A percentile compares a stretch with the other conserved stretches of the same genome.
These are phyloP conservation scores for Protomyctophum bolini DNA, from an alignment of 2,113 vertebrate genomes.

Conservation along the genomic window DNA sequence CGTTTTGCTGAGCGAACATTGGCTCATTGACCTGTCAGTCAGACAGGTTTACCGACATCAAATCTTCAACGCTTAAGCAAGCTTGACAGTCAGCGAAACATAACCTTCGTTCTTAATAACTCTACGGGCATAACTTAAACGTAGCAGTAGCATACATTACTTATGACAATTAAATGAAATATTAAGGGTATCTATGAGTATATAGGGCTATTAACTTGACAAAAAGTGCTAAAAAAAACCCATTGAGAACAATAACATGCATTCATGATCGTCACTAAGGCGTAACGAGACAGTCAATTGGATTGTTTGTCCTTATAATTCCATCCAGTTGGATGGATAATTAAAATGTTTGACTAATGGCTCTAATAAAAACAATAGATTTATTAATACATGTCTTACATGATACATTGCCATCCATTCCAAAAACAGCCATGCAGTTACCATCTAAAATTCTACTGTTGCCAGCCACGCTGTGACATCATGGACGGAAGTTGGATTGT, in stretches of 20 bases:
- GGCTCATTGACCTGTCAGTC: constrained; percentile 24
- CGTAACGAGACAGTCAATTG: neutral
- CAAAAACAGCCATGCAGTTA: too few species aligned
- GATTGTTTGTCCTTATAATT: too few species aligned
- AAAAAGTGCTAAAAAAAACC: neutral
- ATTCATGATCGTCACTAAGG: neutral
- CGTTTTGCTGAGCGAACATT: constrained; percentile 7
- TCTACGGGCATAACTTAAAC: too few species aligned
- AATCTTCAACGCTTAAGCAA: constrained; percentile 9
- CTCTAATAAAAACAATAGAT: too few species aligned
- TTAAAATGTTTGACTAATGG: too few species aligned
- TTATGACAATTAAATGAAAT: neutral
- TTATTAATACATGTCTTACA: too few species aligned
- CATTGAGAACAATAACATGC: neutral
- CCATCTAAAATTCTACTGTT: too few species aligned
- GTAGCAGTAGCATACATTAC: neutral
- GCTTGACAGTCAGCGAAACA: neutral
- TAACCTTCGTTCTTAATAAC: neutral
- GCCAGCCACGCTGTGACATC: too few species aligned
- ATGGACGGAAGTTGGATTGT: too few species aligned
- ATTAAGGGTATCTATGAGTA: too few species aligned
- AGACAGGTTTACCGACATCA: neutral
- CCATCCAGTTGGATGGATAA: too few species aligned
- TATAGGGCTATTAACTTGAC: neutral
- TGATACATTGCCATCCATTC: too few species aligned